A percentile compares a stretch with the other conserved stretches of the same genome.
phyloP scores from a whole-genome alignment of 2,888 invertebrate species.

The Lochmaea crataegi region DNA sequence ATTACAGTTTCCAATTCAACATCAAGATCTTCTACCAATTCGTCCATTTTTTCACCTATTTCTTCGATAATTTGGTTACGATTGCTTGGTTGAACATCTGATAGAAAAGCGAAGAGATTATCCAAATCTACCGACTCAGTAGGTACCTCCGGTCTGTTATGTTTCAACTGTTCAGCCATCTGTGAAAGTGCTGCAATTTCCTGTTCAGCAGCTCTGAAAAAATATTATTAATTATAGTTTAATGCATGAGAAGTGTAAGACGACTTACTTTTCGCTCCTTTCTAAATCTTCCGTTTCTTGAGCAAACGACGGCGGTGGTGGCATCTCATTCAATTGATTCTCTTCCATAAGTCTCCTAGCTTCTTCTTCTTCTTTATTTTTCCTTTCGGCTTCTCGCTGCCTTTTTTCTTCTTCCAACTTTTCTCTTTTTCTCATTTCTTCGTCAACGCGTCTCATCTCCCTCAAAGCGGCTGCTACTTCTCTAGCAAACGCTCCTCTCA shows the following conservation, averaged over 20 bases:
- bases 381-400: slow-evolving; percentile 71
- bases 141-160: slow-evolving; percentile 67
- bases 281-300: slow-evolving; percentile 70
- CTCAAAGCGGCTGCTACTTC: slow-evolving; percentile 88
- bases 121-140: slow-evolving; percentile 87
- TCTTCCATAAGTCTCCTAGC: slow-evolving; percentile 54
- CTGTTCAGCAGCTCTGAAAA: slow-evolving; percentile 73
- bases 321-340: slow-evolving; percentile 54
- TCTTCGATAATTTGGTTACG: slow-evolving; percentile 78
- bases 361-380: slow-evolving; percentile 66
- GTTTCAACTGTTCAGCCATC: slow-evolving; percentile 79
- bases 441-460: slow-evolving; percentile 88
- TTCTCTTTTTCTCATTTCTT: slow-evolving; percentile 85
- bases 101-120: slow-evolving; percentile 89
- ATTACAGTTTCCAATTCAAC: slow-evolving; percentile 79
- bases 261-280: slow-evolving; percentile 72
- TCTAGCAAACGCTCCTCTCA: slow-evolving; percentile 90
- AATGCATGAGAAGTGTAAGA: neutral
- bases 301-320: slow-evolving; percentile 64
- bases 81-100: slow-evolving; percentile 76
- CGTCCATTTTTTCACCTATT: slow-evolving; percentile 86
- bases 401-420: slow-evolving; percentile 77
- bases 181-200: slow-evolving; percentile 78
- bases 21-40: slow-evolving; percentile 83
- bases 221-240: neutral